These are phyloP conservation scores for Channa striata DNA, from an alignment of 2,797 vertebrate genomes.

Conservation along the genomic window DNA sequence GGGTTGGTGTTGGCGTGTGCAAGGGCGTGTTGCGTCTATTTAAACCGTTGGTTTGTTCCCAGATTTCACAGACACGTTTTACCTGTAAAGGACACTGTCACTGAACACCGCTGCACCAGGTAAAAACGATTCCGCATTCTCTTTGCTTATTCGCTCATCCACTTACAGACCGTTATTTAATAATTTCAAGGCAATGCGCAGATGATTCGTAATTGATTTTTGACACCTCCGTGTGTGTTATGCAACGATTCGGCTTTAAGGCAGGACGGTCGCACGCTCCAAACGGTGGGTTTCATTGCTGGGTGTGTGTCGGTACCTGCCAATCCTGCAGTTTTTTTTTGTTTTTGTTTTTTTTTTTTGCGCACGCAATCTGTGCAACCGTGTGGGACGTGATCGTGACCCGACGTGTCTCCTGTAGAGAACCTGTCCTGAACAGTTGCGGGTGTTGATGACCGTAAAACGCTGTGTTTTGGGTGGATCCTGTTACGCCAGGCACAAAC, in stretches of 20 bases:
- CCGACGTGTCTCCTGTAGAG: too few species aligned
- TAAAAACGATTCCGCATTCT: constrained; percentile 32
- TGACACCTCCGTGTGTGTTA: neutral
- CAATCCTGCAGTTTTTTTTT: neutral
- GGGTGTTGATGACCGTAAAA: neutral
- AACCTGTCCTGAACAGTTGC: neutral
- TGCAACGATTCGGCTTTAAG: constrained; percentile 12
- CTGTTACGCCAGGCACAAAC: neutral
- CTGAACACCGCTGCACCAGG: constrained; percentile 53
- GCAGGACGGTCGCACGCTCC: neutral
- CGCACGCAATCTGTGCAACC: too few species aligned
- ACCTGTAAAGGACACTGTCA: constrained; percentile 45
- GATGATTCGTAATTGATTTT: neutral
- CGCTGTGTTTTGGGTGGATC: neutral
- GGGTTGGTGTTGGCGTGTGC: constrained; percentile 49
- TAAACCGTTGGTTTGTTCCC: constrained; percentile 65
- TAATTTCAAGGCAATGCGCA: neutral
- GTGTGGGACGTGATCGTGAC: neutral
- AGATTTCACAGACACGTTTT: constrained; percentile 54
- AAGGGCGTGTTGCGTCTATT: constrained; percentile 80
- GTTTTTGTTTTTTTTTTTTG: too few species aligned
- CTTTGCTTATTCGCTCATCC: neutral
- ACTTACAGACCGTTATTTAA: too few species aligned
- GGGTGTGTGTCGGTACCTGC: neutral
- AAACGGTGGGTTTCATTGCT: neutral